Evolutionary conservation across 2,888 invertebrate genomes (phyloP), one percentile per base, ranked within the genome.

Genomic region (Xylocampa areola): DNA sequence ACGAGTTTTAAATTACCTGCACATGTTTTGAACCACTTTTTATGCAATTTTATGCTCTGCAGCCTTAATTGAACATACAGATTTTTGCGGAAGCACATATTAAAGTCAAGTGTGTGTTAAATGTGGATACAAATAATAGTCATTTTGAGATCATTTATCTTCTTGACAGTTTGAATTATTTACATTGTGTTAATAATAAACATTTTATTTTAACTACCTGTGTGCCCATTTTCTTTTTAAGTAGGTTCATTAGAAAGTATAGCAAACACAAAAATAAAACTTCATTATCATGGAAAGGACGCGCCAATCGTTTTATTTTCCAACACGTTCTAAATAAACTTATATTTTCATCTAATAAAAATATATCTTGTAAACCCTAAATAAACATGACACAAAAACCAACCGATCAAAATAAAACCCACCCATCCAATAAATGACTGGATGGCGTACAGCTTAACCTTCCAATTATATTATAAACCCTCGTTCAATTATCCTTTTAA

Each of bases 1-100:
- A 73, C 63, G 51, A 50, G 73, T 73, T 63, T 62, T 51, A 54
- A 69, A 69, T 69, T 58, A 63, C 51, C 49, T 37, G 33, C 52
- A 33, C 32, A 21, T 37, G 23, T 45, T 62, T 54, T 54, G 37
- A 19, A 47, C 53, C 44, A 35, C 10, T 58, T 66, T 52, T 69
- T 58, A n/a, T 41, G 32, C 49, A 55, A 68, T 69, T 69, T 68
- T 29, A 54, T 43, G 73, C 29, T 55, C 39, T 17, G 30, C 30
- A 13, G 33, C 35, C 35, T 30, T 68, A 61, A 72, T 54, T 72
- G 29, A 41, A 43, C 30, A 32, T 30, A 14, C n/a, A 35, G 16
- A 19, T 47, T 45, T 48, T 45, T 27, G 13, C 14, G 25, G 33
- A 27, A 44, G 11, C 41, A 21, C 10, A 5, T 11, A 13, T 37